Percentiles rank a stretch among this genome's conserved stretches.
Conservation (phyloP, 2,797 vertebrate species). For the Nannoperca obscura region DNA sequence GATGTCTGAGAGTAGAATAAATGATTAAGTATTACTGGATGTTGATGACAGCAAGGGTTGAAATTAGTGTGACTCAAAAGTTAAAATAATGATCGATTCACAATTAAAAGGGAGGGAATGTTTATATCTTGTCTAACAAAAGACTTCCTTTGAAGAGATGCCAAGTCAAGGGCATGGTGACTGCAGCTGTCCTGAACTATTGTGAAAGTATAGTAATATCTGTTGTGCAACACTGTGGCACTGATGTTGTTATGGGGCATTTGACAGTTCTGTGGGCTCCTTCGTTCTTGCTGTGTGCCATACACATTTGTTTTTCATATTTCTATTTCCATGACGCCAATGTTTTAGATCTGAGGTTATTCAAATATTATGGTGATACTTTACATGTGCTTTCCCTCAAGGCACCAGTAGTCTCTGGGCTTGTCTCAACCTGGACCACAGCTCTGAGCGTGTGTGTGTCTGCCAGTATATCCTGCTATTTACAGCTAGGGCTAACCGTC, state of each 20-base stretch:
- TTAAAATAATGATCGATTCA: neutral
- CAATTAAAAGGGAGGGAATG: neutral
- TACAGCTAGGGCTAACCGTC: neutral
- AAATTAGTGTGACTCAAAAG: neutral
- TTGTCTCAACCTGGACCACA: too few relatives aligned
- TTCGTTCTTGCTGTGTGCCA: conserved; percentile 31
- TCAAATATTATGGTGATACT: conserved; percentile 34
- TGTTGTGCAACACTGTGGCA: conserved; percentile 24
- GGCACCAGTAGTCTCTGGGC: neutral
- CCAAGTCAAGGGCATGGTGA: neutral
- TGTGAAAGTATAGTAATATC: conserved; percentile 1
- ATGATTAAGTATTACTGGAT: conserved; percentile 8
- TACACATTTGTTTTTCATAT: conserved; percentile 30
- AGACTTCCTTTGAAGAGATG: neutral
- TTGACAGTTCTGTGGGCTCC: conserved; percentile 22
- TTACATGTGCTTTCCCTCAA: too few relatives aligned
- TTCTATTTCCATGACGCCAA: conserved; percentile 1
- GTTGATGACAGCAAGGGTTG: neutral
- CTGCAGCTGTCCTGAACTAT: neutral
- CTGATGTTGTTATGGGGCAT: conserved; percentile 9
- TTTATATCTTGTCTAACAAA: neutral
- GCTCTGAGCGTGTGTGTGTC: too few relatives aligned
- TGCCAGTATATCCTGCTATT: conserved; percentile 12
- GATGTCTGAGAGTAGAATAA: neutral
- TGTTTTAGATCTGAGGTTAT: conserved; percentile 21